phyloP scores from a whole-genome alignment of 2,888 invertebrate species.

The Pachydiplax longipennis region DNA sequence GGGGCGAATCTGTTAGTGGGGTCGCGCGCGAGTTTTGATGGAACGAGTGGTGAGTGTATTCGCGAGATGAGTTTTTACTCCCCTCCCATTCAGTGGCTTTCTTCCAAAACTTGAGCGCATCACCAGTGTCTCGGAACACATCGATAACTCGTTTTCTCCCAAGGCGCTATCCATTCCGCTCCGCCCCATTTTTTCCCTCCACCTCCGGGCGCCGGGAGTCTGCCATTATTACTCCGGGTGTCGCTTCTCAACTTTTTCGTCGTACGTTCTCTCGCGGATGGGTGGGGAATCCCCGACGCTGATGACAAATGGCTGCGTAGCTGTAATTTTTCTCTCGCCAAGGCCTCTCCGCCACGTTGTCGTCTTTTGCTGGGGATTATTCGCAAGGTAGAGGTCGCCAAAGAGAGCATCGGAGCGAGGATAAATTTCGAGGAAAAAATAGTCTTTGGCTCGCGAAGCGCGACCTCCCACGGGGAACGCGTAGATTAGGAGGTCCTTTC shows the following conservation, averaged over 20 bases:
- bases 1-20: too few relatives aligned
- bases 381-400: not conserved
- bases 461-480: too few relatives aligned
- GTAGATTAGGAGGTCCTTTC: too few relatives aligned
- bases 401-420: too few relatives aligned
- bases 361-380: not conserved
- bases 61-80: not conserved
- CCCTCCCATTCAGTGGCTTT: conserved; percentile 14
- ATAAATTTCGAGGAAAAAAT: too few relatives aligned
- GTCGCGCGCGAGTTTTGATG: not conserved
- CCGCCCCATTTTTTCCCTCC: not conserved
- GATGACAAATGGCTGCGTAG: conserved; percentile 35
- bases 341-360: not conserved
- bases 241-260: conserved; percentile 43
- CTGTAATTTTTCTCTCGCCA: conserved; percentile 21
- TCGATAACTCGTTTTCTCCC: conserved; percentile 29
- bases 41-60: not conserved
- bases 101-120: conserved; percentile 25
- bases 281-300: conserved; percentile 19
- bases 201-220: conserved; percentile 33
- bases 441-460: too few relatives aligned
- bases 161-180: not conserved
- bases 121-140: conserved; percentile 20
- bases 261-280: conserved; percentile 20
- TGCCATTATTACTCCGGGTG: conserved; percentile 43